A percentile compares a stretch with the other conserved stretches of the same genome.
phyloP scores from a whole-genome alignment of 2,113 vertebrate species.

The Pterocles burchelli region DNA sequence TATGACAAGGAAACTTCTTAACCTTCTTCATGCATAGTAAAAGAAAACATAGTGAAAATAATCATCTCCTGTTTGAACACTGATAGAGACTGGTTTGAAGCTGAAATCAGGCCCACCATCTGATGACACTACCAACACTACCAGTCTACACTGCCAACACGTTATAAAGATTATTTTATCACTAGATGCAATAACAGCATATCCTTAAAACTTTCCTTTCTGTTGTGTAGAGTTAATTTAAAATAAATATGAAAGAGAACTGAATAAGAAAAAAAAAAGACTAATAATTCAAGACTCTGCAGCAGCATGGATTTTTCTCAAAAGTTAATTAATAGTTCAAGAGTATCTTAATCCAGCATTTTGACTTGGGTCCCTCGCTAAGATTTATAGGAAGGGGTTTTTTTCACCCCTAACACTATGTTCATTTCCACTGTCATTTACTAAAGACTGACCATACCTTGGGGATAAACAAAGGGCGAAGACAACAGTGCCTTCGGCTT shows the following conservation, averaged over 20 bases:
- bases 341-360: not conserved
- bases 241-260: not conserved
- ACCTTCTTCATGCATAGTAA: not conserved
- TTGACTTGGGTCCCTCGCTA: not conserved
- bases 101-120: not conserved
- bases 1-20: not conserved
- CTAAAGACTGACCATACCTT: not conserved
- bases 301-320: not conserved
- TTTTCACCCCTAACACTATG: not conserved
- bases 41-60: not conserved
- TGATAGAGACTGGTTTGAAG: not conserved
- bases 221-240: not conserved
- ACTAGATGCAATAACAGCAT: not conserved
- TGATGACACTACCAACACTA: no score
- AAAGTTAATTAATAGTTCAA: not conserved
- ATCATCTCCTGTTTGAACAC: not conserved
- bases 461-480: not conserved
- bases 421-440: not conserved
- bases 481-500: rapidly evolving
- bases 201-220: not conserved
- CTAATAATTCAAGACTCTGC: not conserved
- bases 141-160: not conserved
- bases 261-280: not conserved
- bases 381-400: not conserved
- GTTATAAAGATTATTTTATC: not conserved